phyloP scores from a whole-genome alignment of 2,888 invertebrate species.

The Stratiomys singularior region DNA sequence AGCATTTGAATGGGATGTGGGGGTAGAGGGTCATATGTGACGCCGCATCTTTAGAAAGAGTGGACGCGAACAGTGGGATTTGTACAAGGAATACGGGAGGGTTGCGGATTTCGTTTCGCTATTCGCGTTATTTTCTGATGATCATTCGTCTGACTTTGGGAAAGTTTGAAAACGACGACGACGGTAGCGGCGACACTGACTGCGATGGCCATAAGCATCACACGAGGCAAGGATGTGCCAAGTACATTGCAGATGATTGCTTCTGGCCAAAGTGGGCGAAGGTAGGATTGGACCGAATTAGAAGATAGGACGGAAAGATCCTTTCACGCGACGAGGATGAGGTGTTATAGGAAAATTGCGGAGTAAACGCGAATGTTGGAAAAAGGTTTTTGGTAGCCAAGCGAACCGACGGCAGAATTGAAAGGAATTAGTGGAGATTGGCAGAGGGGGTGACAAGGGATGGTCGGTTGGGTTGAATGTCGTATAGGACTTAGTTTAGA shows the following conservation, averaged over 20 bases:
- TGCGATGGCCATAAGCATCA: slow-evolving; percentile 32
- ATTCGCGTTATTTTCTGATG: slow-evolving; percentile 43
- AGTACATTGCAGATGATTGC: slow-evolving; percentile 40
- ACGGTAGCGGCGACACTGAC: not conserved
- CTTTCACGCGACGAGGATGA: slow-evolving; percentile 33
- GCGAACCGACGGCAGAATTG: slow-evolving; percentile 26
- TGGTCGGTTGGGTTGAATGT: not conserved
- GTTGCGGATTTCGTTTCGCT: not conserved
- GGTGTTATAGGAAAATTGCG: slow-evolving; percentile 46
- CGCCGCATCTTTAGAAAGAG: slow-evolving; percentile 38
- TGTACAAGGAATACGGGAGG: slow-evolving; percentile 11
- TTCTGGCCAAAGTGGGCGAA: slow-evolving; percentile 29
- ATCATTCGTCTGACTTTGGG: slow-evolving; percentile 35
- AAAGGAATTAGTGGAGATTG: slow-evolving; percentile 39
- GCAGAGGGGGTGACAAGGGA: not conserved
- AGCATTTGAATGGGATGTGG: not conserved
- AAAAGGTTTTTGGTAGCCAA: slow-evolving; percentile 43
- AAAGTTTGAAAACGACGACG: slow-evolving; percentile 41
- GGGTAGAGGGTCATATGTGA: slow-evolving; percentile 35
- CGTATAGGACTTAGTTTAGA: slow-evolving; percentile 31
- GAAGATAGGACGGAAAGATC: slow-evolving; percentile 12
- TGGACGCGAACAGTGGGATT: slow-evolving; percentile 14
- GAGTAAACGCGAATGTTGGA: slow-evolving; percentile 44
- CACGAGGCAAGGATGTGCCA: slow-evolving; percentile 45
- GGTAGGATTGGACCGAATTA: slow-evolving; percentile 17